These are phyloP conservation scores for Semotilus atromaculatus DNA, from an alignment of 2,797 vertebrate genomes.

Conservation along the genomic window DNA sequence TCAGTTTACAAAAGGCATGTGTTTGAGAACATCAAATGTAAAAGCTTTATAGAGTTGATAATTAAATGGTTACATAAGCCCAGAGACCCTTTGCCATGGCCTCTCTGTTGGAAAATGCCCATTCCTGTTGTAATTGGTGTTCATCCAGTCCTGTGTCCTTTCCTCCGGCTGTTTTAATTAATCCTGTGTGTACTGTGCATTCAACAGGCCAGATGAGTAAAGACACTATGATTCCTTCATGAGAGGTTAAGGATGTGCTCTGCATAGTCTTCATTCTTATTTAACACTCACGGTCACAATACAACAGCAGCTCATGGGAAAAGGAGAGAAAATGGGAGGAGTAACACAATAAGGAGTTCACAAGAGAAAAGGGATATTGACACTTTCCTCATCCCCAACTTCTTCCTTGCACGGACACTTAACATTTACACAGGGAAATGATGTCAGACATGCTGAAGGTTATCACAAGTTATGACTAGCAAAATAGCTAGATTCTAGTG, in stretches of 20 bases:
- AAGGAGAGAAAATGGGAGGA: neutral
- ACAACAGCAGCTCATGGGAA: neutral
- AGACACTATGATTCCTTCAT: constrained; percentile 48
- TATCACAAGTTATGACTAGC: constrained; percentile 46
- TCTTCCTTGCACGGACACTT: constrained; percentile 53
- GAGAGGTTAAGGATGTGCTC: constrained; percentile 58
- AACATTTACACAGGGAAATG: constrained; percentile 60
- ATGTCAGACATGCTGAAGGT: constrained; percentile 46
- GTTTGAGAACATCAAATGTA: neutral
- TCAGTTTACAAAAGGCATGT: neutral
- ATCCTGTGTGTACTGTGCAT: constrained; percentile 64
- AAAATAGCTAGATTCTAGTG: constrained; percentile 28
- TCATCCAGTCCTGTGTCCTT: constrained; percentile 67
- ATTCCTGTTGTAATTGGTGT: constrained; percentile 72
- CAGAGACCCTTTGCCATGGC: constrained; percentile 33
- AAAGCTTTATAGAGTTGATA: neutral
- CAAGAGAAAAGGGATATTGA: constrained; percentile 22
- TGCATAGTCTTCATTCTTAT: constrained; percentile 67
- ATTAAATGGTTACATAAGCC: constrained; percentile 19
- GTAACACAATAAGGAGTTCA: neutral
- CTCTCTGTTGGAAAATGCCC: constrained; percentile 54
- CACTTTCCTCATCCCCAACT: constrained; percentile 3
- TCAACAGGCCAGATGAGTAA: constrained; percentile 48
- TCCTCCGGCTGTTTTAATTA: constrained; percentile 71
- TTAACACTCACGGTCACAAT: constrained; percentile 39